Evolutionary conservation across 2,113 vertebrate genomes (phyloP).

Genomic region (Mixornis gularis): DNA sequence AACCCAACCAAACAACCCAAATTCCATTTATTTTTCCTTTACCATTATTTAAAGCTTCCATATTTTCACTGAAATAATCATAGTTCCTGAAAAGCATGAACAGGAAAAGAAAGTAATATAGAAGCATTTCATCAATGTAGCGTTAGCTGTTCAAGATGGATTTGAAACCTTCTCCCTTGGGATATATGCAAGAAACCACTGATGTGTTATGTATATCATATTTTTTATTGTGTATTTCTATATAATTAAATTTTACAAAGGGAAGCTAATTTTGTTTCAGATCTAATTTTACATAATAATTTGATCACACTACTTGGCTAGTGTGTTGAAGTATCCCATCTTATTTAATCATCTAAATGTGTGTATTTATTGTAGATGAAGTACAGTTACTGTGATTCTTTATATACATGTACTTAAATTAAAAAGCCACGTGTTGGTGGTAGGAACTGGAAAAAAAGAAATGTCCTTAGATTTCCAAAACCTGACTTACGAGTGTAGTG

Average conservation of each 20-base stretch:
- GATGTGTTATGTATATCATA: background rate
- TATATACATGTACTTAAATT: background rate
- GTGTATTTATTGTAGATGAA: background rate
- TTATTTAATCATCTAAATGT: background rate
- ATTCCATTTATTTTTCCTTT: background rate
- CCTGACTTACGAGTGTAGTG: background rate
- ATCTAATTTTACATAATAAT: background rate
- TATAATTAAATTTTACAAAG: background rate
- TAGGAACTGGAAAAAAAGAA: background rate
- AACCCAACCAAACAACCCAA: background rate
- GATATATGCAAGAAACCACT: background rate
- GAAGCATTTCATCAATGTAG: background rate
- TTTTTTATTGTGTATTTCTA: background rate
- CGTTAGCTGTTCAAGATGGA: background rate
- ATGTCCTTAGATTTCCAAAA: background rate
- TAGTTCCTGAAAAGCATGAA: background rate
- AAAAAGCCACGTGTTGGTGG: background rate
- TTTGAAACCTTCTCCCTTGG: background rate
- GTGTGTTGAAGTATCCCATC: background rate
- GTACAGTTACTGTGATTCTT: background rate
- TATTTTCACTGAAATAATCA: background rate
- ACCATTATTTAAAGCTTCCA: background rate
- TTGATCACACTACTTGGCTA: background rate
- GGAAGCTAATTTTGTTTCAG: background rate
- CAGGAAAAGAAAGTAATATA: background rate